A percentile compares a stretch with the other conserved stretches of the same genome.
Conservation (phyloP, 2,113 vertebrate species). For the Festucalex cinctus region DNA sequence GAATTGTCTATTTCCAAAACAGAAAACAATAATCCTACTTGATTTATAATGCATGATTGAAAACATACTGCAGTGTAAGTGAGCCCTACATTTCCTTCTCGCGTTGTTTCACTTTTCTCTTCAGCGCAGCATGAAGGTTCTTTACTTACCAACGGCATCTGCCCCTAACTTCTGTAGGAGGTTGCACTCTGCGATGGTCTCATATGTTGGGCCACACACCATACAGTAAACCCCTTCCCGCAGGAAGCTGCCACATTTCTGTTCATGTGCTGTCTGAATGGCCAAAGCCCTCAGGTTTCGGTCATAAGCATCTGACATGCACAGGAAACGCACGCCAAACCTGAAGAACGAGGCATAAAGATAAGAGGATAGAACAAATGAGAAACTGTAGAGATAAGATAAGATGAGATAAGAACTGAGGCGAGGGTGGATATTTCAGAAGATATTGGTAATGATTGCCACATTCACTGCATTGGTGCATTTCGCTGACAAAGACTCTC, state of each 20-base stretch:
- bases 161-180: constrained; percentile 65
- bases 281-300: constrained; percentile 50
- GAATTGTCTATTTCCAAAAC: not conserved
- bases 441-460: no score
- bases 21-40: not conserved
- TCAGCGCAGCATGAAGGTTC: constrained; percentile 12
- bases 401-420: not conserved
- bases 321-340: constrained; percentile 75
- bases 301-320: constrained; percentile 79
- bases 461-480: no score
- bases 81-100: not conserved
- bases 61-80: not conserved
- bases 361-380: not conserved
- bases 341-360: constrained; percentile 37
- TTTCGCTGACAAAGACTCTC: no score
- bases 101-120: not conserved
- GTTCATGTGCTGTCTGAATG: constrained; percentile 52
- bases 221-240: constrained; percentile 76
- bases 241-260: constrained; percentile 53
- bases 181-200: constrained; percentile 74
- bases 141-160: constrained; percentile 73
- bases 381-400: not conserved
- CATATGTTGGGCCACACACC: constrained; percentile 70
- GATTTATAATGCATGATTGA: not conserved
- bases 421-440: no score